phyloP scores from a whole-genome alignment of 2,888 invertebrate genomes.

The Lasioglossum oenotherae region DNA sequence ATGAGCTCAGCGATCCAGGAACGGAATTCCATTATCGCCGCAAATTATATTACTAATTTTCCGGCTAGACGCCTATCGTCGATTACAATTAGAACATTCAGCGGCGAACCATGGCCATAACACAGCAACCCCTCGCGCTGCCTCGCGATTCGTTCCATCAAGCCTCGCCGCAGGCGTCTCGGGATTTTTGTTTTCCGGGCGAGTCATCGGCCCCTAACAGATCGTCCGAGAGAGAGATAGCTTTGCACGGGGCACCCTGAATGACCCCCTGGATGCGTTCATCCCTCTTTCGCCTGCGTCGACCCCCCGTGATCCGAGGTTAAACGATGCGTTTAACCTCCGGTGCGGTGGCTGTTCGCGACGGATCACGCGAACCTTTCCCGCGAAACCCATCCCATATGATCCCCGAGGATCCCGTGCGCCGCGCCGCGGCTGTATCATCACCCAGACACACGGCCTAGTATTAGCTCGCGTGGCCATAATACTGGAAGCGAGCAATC shows the following conservation, averaged over 20 bases:
- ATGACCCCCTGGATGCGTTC: conserved; percentile 15
- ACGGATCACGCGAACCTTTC: conserved; percentile 57
- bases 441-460: conserved; percentile 60
- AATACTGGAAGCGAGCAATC: conserved; percentile 77
- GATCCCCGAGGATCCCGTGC: not conserved
- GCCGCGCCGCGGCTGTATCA: conserved; percentile 45
- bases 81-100: conserved; percentile 32
- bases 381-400: conserved; percentile 9
- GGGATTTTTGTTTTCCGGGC: not conserved
- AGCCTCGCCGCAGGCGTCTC: not conserved
- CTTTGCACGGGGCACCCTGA: not conserved
- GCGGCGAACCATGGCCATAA: conserved; percentile 2
- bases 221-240: not conserved
- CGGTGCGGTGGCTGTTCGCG: conserved; percentile 58
- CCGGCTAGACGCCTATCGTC: conserved; percentile 2
- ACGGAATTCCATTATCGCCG: conserved; percentile 51
- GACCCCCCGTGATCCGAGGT: conserved; percentile 57
- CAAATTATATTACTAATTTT: conserved; percentile 46
- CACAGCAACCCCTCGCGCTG: not conserved
- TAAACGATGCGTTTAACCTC: conserved; percentile 71
- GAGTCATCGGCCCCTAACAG: not conserved
- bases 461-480: conserved; percentile 75
- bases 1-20: conserved; percentile 14
- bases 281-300: conserved; percentile 14
- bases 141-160: conserved; percentile 25